Evolutionary conservation across 2,888 invertebrate genomes (phyloP), one percentile per base, ranked within the genome.

Genomic region (Gastracanthus pulcherrimus): DNA sequence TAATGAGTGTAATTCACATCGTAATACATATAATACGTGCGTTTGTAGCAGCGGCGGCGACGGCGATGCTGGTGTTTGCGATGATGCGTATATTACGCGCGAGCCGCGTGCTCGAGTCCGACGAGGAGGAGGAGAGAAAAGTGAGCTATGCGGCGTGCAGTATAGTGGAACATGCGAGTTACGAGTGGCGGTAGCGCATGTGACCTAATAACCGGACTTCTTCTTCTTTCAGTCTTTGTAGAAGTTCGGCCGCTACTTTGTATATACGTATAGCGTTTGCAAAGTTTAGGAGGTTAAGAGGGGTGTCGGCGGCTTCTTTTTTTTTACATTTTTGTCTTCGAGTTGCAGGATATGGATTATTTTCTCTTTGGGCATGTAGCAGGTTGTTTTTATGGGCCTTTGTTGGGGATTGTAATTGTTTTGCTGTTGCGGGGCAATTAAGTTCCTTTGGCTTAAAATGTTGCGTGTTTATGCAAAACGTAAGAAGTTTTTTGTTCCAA

Each of bases 181-280:
- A n/a, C n/a, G n/a, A n/a, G n/a, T n/a, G n/a, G 26, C 45, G 7
- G 11, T 26, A 29, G 13, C 31, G 29, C 75, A 66, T 29, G 34
- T 77, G 76, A 77, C 76, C 76, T 36, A 77, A 77, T 77, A 77
- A 77, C 76, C 69, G 66, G 26, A 45, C 41, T 62, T 13, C 5
- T 34, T 70, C 4, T 70, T 36, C 19, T 31, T n/a, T 0, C 11
- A 31, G 34, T 31, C 34, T 51, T 70, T 51, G 51, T 34, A 26
- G n/a, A n/a, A n/a, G n/a, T n/a, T n/a, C 11, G 11, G 26, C 26
- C 23, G 3, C 55, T 26, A n/a, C 55, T 23, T 55, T 55, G 55
- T 51, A 7, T 7, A 7, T 6, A 2, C 23, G 55, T 23, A 1
- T 45, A 9, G 23, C 55, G 9, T 55, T 23, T 55, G 23, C 26